phyloP scores from a whole-genome alignment of 2,797 vertebrate species.

The Enteromius trimaculatus region DNA sequence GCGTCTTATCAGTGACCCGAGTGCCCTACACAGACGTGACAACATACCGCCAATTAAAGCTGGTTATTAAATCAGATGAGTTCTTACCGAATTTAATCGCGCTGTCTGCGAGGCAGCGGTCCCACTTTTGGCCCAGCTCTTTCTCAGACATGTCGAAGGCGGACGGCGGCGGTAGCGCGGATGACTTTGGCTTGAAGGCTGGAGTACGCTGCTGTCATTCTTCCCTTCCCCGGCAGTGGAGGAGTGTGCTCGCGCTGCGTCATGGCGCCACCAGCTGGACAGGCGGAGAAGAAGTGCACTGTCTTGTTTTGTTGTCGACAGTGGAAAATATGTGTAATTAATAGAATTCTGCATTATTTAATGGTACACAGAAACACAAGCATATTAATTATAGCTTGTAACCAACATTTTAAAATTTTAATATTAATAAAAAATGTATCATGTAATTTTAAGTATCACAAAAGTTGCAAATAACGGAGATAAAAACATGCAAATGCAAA shows the following conservation, averaged over 20 bases:
- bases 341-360: neutral
- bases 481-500: too few relatives aligned
- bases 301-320: neutral
- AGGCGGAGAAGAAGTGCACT: neutral
- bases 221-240: neutral
- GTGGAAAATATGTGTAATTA: neutral
- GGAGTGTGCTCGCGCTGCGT: conserved; percentile 34
- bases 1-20: conserved; percentile 16
- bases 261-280: conserved; percentile 46
- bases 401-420: neutral
- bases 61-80: neutral
- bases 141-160: conserved; percentile 78
- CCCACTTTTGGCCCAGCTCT: conserved; percentile 80
- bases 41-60: too few relatives aligned
- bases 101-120: conserved; percentile 78
- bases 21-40: neutral
- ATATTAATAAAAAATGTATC: too few relatives aligned
- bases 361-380: neutral
- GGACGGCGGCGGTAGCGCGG: conserved; percentile 26
- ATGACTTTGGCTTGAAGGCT: conserved; percentile 51
- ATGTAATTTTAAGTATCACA: too few relatives aligned
- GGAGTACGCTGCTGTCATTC: conserved; percentile 45
- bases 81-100: conserved; percentile 80
- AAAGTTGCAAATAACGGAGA: too few relatives aligned
- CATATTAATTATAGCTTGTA: neutral